These are phyloP conservation scores for Minunthozetes semirufus DNA, from an alignment of 2,888 invertebrate species.

Conservation along the genomic window DNA sequence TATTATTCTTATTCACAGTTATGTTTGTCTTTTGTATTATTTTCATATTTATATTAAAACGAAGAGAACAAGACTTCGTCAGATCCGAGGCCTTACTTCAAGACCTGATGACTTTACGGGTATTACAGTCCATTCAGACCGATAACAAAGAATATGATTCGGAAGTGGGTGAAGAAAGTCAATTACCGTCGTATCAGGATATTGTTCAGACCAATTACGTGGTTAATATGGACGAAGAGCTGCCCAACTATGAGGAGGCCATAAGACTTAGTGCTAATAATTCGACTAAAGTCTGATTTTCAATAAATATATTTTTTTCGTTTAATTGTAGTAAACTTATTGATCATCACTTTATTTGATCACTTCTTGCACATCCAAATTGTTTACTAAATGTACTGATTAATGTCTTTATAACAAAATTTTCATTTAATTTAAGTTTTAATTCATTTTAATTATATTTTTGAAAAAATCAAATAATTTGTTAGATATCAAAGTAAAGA, in stretches of 20 bases:
- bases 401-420: no score
- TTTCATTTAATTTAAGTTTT: no score
- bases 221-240: background rate
- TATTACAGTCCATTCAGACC: background rate
- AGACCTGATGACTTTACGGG: slow-evolving; percentile 9
- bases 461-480: no score
- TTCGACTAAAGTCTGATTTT: background rate
- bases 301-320: no score
- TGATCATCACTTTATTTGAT: no score
- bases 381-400: no score
- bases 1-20: slow-evolving; percentile 2
- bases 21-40: slow-evolving; percentile 1
- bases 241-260: slow-evolving; percentile 18
- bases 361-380: no score
- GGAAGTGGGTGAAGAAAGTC: background rate
- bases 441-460: no score
- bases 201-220: background rate
- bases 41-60: background rate
- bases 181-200: background rate
- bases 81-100: background rate
- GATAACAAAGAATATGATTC: background rate
- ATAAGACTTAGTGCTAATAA: background rate
- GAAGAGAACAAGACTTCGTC: background rate
- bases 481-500: no score
- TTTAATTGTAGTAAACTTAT: no score